Percentiles rank a stretch among this genome's conserved stretches.
Conservation (phyloP, 2,888 invertebrate species). For the Blastobasis adustella region DNA sequence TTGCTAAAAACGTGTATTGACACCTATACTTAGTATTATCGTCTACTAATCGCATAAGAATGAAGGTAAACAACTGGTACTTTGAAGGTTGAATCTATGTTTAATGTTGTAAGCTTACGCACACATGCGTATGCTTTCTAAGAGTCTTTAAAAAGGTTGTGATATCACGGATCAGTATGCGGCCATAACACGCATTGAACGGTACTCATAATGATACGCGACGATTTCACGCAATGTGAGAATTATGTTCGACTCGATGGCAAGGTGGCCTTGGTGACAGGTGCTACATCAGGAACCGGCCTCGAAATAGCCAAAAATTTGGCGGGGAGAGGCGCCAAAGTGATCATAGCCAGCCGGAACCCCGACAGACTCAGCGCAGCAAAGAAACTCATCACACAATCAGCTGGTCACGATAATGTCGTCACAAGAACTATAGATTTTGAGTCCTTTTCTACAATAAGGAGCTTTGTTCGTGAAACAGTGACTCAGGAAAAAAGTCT, state of each 20-base stretch:
- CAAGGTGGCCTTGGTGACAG: slow-evolving; percentile 55
- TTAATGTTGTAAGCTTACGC: no score
- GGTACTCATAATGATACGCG: slow-evolving; percentile 19
- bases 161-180: no score
- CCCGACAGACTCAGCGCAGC: slow-evolving; percentile 33
- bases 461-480: slow-evolving; percentile 75
- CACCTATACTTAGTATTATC: no score
- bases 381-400: slow-evolving; percentile 25
- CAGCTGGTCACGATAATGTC: slow-evolving; percentile 32
- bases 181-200: neutral
- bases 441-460: slow-evolving; percentile 63
- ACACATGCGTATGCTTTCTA: no score
- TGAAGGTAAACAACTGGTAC: no score
- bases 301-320: slow-evolving; percentile 50
- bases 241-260: slow-evolving; percentile 35
- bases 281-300: slow-evolving; percentile 49
- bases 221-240: slow-evolving; percentile 42
- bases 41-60: no score
- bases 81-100: no score
- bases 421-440: slow-evolving; percentile 59
- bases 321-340: slow-evolving; percentile 68
- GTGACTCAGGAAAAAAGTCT: slow-evolving; percentile 58
- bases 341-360: slow-evolving; percentile 73
- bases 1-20: no score
- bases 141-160: no score